Evolutionary conservation across 1,140 invertebrate genomes (phyloP).

Genomic region (Kradibia gibbosae): DNA sequence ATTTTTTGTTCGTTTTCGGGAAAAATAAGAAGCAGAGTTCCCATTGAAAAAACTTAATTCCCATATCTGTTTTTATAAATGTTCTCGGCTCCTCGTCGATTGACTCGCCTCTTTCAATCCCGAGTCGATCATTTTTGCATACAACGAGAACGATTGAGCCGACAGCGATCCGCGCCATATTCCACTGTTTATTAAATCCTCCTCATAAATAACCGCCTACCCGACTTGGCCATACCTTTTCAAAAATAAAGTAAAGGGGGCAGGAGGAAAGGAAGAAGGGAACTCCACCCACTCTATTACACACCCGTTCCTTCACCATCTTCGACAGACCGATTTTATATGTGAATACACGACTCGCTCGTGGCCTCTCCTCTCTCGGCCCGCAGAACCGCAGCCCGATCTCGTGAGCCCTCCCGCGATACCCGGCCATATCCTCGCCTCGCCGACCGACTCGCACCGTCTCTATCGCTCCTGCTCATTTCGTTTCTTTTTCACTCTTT

Average conservation of each 20-base stretch:
- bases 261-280: too few relatives aligned
- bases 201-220: slow-evolving; percentile 62
- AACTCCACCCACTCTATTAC: slow-evolving; percentile 50
- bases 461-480: slow-evolving; percentile 49
- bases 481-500: slow-evolving; percentile 47
- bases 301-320: slow-evolving; percentile 32
- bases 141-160: slow-evolving; percentile 41
- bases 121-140: slow-evolving; percentile 33
- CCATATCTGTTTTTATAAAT: slow-evolving; percentile 39
- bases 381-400: too few relatives aligned
- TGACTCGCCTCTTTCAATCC: slow-evolving; percentile 50
- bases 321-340: slow-evolving; percentile 11
- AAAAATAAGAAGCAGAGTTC: slow-evolving; percentile 28
- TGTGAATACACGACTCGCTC: background rate
- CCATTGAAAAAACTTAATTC: slow-evolving; percentile 39
- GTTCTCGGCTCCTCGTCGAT: slow-evolving; percentile 24
- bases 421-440: background rate
- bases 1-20: slow-evolving; percentile 35
- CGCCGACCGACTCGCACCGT: background rate
- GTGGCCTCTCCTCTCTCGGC: background rate
- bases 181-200: slow-evolving; percentile 65
- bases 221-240: slow-evolving; percentile 38
- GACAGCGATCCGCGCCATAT: slow-evolving; percentile 52
- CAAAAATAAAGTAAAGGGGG: too few relatives aligned
- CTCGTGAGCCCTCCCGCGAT: too few relatives aligned